A percentile compares a stretch with the other conserved stretches of the same genome.
Conservation (phyloP, 2,888 invertebrate species). For the Andrena bicolor region DNA sequence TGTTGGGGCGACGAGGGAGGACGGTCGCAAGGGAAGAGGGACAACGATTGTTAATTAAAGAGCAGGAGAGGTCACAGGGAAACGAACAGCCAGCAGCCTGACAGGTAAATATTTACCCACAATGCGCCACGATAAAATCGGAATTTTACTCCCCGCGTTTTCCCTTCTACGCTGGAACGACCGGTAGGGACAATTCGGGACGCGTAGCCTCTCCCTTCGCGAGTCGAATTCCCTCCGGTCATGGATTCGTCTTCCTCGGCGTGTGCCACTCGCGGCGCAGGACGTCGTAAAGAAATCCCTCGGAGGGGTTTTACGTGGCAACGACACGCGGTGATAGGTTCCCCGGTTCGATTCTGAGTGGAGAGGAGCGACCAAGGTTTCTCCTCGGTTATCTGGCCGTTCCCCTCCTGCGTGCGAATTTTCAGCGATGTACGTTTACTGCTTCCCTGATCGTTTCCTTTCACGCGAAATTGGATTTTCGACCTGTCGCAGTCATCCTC, state of each 20-base stretch:
- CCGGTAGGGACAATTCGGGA: not conserved
- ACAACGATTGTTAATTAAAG: constrained; percentile 76
- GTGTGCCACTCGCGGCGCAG: constrained; percentile 7
- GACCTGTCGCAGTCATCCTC: constrained; percentile 55
- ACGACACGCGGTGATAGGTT: not conserved
- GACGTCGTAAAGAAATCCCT: not conserved
- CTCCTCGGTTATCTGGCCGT: constrained; percentile 11
- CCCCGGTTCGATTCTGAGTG: constrained; percentile 6
- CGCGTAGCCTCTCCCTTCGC: constrained; percentile 13
- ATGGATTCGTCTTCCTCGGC: constrained; percentile 30
- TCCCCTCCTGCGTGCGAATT: constrained; percentile 51
- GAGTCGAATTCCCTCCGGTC: not conserved
- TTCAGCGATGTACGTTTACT: constrained; percentile 55
- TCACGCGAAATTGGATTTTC: constrained; percentile 70
- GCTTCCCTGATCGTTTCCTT: constrained; percentile 58
- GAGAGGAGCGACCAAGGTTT: not conserved
- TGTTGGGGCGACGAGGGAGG: constrained; percentile 30
- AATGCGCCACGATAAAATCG: constrained; percentile 70
- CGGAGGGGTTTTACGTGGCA: constrained; percentile 27
- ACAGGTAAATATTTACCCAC: constrained; percentile 82
- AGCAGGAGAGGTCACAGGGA: constrained; percentile 42
- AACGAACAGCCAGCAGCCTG: constrained; percentile 56
- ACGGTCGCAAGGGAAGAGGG: constrained; percentile 46
- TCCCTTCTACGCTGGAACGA: constrained; percentile 27
- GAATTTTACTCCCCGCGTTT: constrained; percentile 68